Conservation (phyloP, 2,888 invertebrate genomes). For the Corythucha ciliata region DNA sequence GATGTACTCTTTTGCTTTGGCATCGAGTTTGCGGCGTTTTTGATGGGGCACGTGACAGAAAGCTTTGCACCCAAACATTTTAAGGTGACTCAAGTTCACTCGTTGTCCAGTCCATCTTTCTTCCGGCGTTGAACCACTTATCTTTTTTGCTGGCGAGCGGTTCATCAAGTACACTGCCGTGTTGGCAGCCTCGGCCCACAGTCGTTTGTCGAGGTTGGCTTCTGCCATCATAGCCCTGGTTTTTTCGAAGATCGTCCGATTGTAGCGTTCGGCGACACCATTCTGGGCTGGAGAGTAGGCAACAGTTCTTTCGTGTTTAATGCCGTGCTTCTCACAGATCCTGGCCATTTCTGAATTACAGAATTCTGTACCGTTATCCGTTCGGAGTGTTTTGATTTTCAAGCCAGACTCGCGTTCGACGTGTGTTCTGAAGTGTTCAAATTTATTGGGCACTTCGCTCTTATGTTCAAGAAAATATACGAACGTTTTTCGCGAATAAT, state of each 20-base stretch:
- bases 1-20: conserved; percentile 4
- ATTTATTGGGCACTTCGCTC: conserved; percentile 11
- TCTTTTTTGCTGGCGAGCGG: conserved; percentile 17
- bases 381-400: conserved; percentile 13
- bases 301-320: conserved; percentile 20
- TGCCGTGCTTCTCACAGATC: conserved; percentile 12
- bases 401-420: conserved; percentile 10
- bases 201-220: conserved; percentile 29
- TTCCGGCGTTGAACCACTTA: conserved; percentile 17
- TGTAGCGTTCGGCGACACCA: conserved; percentile 22
- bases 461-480: conserved; percentile 14
- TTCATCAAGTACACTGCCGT: conserved; percentile 39
- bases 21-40: conserved; percentile 13
- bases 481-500: conserved; percentile 25
- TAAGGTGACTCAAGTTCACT: conserved; percentile 18
- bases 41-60: conserved; percentile 1
- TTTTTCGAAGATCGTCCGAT: conserved; percentile 29
- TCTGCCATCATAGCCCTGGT: conserved; percentile 36
- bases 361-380: conserved; percentile 23
- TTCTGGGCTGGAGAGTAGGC: conserved; percentile 23
- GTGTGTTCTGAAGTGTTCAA: conserved; percentile 10
- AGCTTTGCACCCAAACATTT: conserved; percentile 24
- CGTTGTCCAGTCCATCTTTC: conserved; percentile 13
- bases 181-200: conserved; percentile 31
- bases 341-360: background rate